Evolutionary conservation across 1,140 invertebrate species (phyloP).

Genomic region (Drosophila parabipectinata): DNA sequence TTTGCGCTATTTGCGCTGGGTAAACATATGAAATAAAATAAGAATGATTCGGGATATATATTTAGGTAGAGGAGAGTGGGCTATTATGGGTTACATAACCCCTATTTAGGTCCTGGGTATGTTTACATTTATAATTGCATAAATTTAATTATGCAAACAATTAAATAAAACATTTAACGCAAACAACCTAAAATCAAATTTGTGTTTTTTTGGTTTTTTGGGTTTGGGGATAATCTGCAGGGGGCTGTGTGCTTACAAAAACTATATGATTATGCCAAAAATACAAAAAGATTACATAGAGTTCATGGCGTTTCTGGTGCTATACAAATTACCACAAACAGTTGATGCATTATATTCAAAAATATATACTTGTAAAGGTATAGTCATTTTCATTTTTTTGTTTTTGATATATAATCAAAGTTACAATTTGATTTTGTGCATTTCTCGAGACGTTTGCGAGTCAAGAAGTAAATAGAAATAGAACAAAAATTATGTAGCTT

Average conservation of each 20-base stretch:
- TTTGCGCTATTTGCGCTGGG: conserved; percentile 67
- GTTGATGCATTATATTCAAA: conserved; percentile 76
- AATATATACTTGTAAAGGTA: conserved; percentile 63
- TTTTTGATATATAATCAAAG: conserved; percentile 18
- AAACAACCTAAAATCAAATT: conserved; percentile 70
- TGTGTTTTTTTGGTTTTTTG: conserved; percentile 56
- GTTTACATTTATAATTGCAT: conserved; percentile 81
- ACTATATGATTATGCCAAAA: conserved; percentile 54
- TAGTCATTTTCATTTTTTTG: conserved; percentile 10
- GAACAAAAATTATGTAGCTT: conserved; percentile 53
- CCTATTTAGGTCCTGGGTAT: conserved; percentile 28
- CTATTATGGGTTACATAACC: conserved; percentile 20
- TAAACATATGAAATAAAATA: conserved; percentile 34
- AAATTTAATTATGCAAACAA: conserved; percentile 80
- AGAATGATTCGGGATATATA: conserved; percentile 6
- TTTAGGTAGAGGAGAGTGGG: background rate
- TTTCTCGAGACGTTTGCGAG: conserved; percentile 44
- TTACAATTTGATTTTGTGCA: conserved; percentile 47
- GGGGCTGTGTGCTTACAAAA: conserved; percentile 35
- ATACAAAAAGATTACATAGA: conserved; percentile 71
- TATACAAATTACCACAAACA: conserved; percentile 83
- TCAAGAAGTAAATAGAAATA: conserved; percentile 65
- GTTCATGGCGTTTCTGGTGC: conserved; percentile 61
- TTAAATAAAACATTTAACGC: conserved; percentile 76
- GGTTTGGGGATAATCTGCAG: conserved; percentile 7